Evolutionary conservation across 2,797 vertebrate species (phyloP), one percentile per base, ranked within the genome.

Genomic region (Pseudomugil tenellus): DNA sequence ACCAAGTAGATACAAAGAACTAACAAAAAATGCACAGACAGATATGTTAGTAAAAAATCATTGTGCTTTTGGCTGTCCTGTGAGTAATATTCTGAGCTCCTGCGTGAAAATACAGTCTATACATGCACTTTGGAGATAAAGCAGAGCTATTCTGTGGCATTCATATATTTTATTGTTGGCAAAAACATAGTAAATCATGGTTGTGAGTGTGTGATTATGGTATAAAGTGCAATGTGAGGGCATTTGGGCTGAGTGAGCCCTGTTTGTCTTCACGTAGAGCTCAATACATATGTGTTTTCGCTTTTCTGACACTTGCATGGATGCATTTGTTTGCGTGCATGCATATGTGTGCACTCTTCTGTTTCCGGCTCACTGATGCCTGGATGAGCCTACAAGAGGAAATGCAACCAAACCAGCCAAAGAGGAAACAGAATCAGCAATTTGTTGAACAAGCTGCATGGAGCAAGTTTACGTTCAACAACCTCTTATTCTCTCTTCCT

Each of bases 21-120:
- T 7, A 23, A 26, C 21, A 61, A 41, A 52, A 29, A 53, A 53
- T 28, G 26, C 25, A 23, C 29, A 9, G 58, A 83, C 74, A 81
- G 81, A 88, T 83, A 84, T 87, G 79, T 87, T 2, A 34, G 77
- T 91, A 87, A 84, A 89, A 60, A 86, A 85, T 83, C 84, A 78
- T 92, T 92, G 91, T 93, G 92, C 90, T 91, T 94, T 90, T 87
- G 77, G 84, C 87, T 84, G 83, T 84, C 79, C 81, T 79, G 74
- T 82, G 81, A 86, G 83, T 80, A 84, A 77, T 72, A 79, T 74
- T 80, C 68, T 85, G 85, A 89, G 80, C 81, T 87, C 76, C 84
- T 75, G 79, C 32, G n/a, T 74, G 77, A 59, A 63, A 73, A 81
- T 70, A 67, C 19, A 31, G n/a, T 72, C 51, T 76, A 11, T 58